A percentile compares a stretch with the other conserved stretches of the same genome.
Conservation (phyloP, 2,113 vertebrate genomes). For the Sturnus vulgaris region DNA sequence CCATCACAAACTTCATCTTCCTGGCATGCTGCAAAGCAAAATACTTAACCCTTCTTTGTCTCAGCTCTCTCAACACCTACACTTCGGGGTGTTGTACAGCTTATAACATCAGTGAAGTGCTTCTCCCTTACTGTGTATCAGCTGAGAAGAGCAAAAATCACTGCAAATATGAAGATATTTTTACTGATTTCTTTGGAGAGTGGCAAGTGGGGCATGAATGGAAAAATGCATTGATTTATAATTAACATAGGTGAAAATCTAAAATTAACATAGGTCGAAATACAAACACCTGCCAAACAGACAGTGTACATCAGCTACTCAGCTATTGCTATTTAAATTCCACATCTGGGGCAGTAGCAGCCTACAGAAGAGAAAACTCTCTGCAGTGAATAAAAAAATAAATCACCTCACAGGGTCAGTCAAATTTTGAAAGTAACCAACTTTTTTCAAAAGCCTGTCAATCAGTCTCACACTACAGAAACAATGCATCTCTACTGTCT, state of each 20-base stretch:
- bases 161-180: background rate
- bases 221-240: background rate
- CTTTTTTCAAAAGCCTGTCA: background rate
- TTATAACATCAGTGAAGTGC: background rate
- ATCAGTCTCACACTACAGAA: background rate
- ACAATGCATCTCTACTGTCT: background rate
- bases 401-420: background rate
- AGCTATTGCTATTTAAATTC: fast-evolving
- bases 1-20: background rate
- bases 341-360: background rate
- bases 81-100: background rate
- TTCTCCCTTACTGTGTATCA: background rate
- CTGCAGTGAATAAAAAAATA: background rate
- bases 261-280: background rate
- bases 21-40: background rate
- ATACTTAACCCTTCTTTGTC: background rate
- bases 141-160: background rate
- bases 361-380: background rate
- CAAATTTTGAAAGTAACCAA: background rate
- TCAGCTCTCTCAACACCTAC: background rate
- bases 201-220: background rate
- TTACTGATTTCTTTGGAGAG: background rate
- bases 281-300: background rate
- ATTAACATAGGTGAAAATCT: too few relatives aligned
- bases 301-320: background rate